Percentiles rank a stretch among this genome's conserved stretches.
phyloP scores from a whole-genome alignment of 2,797 vertebrate species.

The Lacerta bilineata region DNA sequence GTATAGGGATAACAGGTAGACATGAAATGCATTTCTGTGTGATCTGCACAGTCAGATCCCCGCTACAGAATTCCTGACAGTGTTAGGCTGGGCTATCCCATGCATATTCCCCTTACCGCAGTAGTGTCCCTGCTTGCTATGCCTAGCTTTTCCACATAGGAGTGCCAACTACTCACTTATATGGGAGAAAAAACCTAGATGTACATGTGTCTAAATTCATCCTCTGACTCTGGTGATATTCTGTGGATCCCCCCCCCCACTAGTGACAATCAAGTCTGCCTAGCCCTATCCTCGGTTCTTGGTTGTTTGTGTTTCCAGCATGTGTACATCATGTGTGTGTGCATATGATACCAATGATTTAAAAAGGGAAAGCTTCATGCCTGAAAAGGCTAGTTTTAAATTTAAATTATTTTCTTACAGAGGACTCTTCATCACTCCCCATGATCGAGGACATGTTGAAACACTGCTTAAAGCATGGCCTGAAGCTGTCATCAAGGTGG shows the following conservation, averaged over 20 bases:
- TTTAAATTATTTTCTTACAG: slow-evolving; percentile 75
- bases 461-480: slow-evolving; percentile 94
- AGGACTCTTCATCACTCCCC: slow-evolving; percentile 95
- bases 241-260: neutral
- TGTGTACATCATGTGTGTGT: neutral
- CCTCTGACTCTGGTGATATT: neutral
- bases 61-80: neutral
- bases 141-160: neutral
- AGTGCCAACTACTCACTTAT: neutral
- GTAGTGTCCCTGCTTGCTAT: neutral
- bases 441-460: slow-evolving; percentile 92
- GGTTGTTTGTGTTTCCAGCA: neutral
- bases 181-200: neutral
- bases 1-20: neutral
- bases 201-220: neutral
- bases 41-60: neutral
- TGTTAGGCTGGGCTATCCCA: neutral
- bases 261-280: neutral
- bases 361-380: neutral
- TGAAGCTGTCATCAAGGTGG: slow-evolving; percentile 89
- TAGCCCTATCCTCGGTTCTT: neutral
- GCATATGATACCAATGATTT: neutral
- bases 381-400: neutral
- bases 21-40: neutral
- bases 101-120: too few relatives aligned